Conservation (phyloP, 2,113 vertebrate species). For the Psittacus erithacus region DNA sequence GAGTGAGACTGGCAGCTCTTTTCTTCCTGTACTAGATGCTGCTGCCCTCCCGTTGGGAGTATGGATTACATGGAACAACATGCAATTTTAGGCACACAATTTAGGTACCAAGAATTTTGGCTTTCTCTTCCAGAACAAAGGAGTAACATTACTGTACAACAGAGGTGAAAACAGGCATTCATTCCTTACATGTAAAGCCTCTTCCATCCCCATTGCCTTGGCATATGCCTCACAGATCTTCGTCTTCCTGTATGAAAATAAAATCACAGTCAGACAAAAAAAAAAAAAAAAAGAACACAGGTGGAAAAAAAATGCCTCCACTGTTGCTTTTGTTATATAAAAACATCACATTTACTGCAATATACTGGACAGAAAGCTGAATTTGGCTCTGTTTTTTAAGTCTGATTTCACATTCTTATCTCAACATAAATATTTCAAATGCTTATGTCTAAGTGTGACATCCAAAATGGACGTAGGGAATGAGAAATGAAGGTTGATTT, state of each 20-base stretch:
- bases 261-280: not conserved
- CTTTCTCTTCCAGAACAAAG: slow-evolving; percentile 21
- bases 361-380: not conserved
- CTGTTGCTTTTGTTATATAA: not conserved
- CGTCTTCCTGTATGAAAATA: slow-evolving; percentile 77
- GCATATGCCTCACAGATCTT: slow-evolving; percentile 94
- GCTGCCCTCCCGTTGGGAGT: not conserved
- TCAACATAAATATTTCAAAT: slow-evolving; percentile 8
- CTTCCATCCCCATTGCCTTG: slow-evolving; percentile 85
- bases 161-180: not conserved
- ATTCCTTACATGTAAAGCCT: slow-evolving; percentile 90
- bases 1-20: not conserved
- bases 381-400: not conserved
- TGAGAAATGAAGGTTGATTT: slow-evolving; percentile 15
- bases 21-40: not conserved
- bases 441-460: not conserved
- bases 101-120: not conserved
- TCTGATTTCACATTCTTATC: not conserved
- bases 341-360: not conserved
- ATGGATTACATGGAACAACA: not conserved
- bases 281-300: not conserved
- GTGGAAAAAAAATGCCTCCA: not conserved
- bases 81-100: not conserved
- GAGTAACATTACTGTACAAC: not conserved
- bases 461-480: not conserved